These are phyloP conservation scores for Lepus oiostolus DNA, from an alignment of 2,797 vertebrate genomes.

Conservation along the genomic window DNA sequence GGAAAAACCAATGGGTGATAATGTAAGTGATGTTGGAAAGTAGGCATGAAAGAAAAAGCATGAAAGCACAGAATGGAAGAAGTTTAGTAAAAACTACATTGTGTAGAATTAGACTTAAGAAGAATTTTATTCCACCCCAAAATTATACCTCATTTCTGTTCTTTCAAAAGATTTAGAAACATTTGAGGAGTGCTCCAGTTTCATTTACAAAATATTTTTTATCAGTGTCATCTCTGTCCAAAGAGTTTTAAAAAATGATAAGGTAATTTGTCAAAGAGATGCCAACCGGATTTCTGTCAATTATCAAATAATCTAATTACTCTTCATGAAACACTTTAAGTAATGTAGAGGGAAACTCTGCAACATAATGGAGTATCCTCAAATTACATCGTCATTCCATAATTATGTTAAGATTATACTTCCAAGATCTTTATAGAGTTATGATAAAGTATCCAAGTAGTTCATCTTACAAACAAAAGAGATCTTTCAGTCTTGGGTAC, in stretches of 20 bases:
- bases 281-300: constrained; percentile 65
- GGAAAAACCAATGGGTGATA: not conserved
- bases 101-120: constrained; percentile 17
- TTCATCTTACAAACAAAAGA: constrained; percentile 68
- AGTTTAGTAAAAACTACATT: not conserved
- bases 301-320: constrained; percentile 74
- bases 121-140: constrained; percentile 29
- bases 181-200: constrained; percentile 27
- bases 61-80: not conserved
- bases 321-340: constrained; percentile 69
- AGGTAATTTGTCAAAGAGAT: constrained; percentile 59
- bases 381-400: constrained; percentile 73
- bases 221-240: constrained; percentile 42
- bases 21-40: not conserved
- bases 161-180: constrained; percentile 32
- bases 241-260: constrained; percentile 13
- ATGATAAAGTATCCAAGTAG: constrained; percentile 65
- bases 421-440: constrained; percentile 47
- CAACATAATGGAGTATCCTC: constrained; percentile 61
- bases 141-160: not conserved
- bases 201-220: constrained; percentile 51
- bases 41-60: not conserved
- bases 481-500: not conserved
- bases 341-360: constrained; percentile 24
- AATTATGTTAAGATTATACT: constrained; percentile 72